Conservation (phyloP, 1,140 invertebrate genomes). For the Manduca sexta region DNA sequence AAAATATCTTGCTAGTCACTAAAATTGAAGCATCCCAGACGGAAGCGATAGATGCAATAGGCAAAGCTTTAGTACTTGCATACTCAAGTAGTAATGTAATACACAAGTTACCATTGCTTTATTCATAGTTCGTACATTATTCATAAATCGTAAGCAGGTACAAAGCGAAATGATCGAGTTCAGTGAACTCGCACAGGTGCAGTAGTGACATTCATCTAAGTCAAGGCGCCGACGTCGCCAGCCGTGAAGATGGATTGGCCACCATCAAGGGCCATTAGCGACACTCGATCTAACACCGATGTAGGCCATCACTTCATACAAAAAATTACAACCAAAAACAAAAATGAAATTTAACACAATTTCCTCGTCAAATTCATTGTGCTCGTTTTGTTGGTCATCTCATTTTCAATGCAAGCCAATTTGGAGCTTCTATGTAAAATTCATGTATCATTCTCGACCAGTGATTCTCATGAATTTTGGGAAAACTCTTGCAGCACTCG, state of each 20-base stretch:
- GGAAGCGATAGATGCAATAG: no score
- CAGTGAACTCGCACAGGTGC: slow-evolving; percentile 23
- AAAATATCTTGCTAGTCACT: no score
- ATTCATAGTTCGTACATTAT: neutral
- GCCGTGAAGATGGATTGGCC: slow-evolving; percentile 27
- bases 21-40: no score
- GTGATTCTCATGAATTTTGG: neutral
- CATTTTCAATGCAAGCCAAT: neutral
- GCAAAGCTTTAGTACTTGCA: no score
- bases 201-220: slow-evolving; percentile 28
- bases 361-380: neutral
- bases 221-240: slow-evolving; percentile 19
- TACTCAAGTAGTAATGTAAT: no score
- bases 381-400: neutral
- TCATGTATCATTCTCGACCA: neutral
- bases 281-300: slow-evolving; percentile 8
- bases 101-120: no score
- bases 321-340: neutral
- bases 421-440: neutral
- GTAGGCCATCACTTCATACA: slow-evolving; percentile 1
- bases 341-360: neutral
- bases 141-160: neutral
- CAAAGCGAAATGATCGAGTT: slow-evolving; percentile 5
- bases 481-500: neutral
- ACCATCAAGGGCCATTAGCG: slow-evolving; percentile 22